phyloP scores from a whole-genome alignment of 2,888 invertebrate species.

The Morpho helenor region DNA sequence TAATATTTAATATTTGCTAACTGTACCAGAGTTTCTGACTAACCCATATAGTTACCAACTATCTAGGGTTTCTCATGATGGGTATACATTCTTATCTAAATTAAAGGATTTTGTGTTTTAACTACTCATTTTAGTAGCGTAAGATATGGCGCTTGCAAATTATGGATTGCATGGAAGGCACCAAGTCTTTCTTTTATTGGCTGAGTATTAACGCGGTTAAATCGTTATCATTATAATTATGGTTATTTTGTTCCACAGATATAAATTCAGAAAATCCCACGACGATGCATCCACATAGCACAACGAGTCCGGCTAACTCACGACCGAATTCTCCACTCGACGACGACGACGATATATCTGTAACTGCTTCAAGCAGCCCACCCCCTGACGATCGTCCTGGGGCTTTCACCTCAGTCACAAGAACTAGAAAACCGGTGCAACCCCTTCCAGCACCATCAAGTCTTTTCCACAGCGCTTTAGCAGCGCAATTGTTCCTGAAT shows the following conservation, averaged over 20 bases:
- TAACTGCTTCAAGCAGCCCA: constrained; percentile 79
- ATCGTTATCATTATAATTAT: no score
- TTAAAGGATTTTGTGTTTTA: no score
- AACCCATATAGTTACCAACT: no score
- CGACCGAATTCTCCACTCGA: constrained; percentile 78
- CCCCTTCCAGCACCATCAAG: constrained; percentile 70
- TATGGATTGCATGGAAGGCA: no score
- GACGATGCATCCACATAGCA: constrained; percentile 82
- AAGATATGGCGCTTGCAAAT: no score
- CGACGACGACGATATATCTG: constrained; percentile 82
- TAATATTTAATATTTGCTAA: no score
- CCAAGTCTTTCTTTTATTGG: no score
- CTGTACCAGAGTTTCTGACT: no score
- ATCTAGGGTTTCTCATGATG: no score
- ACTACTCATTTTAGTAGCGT: no score
- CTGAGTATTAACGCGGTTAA: no score
- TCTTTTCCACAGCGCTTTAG: constrained; percentile 72
- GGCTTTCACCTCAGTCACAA: constrained; percentile 74
- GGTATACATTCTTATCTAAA: no score
- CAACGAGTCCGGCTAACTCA: constrained; percentile 84
- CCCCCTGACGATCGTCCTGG: constrained; percentile 76
- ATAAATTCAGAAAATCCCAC: constrained; percentile 62
- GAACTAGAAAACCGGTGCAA: constrained; percentile 64
- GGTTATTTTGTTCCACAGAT: constrained; percentile 41
- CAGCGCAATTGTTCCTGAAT: constrained; percentile 86